These are phyloP conservation scores for Enteromius viviparus DNA, from an alignment of 2,797 vertebrate genomes.

Conservation along the genomic window DNA sequence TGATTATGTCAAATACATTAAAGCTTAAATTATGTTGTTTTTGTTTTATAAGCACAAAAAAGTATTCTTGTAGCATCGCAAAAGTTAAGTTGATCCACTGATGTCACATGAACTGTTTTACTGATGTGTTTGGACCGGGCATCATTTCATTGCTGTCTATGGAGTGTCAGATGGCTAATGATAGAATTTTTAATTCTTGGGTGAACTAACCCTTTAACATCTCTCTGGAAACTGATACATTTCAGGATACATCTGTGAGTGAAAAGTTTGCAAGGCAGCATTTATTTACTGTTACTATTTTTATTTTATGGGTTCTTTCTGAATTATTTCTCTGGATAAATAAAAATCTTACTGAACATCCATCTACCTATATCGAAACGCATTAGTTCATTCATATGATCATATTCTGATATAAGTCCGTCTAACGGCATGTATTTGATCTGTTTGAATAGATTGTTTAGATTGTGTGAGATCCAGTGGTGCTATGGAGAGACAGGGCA, in stretches of 20 bases:
- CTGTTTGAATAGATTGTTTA: background rate
- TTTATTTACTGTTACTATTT: background rate
- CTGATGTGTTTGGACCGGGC: no score
- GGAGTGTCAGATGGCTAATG: no score
- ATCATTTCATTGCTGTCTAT: no score
- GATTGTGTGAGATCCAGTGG: constrained; percentile 41
- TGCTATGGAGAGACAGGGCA: constrained; percentile 61
- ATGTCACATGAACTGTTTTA: no score
- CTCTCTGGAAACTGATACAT: background rate
- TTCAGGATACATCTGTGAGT: background rate
- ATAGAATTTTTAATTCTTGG: no score
- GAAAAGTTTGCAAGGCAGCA: background rate
- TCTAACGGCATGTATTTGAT: background rate
- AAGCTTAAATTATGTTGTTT: no score
- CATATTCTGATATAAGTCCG: background rate
- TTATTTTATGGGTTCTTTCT: background rate
- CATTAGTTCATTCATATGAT: background rate
- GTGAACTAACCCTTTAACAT: no score
- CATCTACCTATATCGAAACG: background rate
- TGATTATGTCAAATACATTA: no score
- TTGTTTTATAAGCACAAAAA: no score
- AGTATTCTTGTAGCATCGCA: no score
- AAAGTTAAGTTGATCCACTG: no score
- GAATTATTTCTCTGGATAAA: background rate
- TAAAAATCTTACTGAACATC: background rate